Base-by-base conservation (phyloP, 2,113 vertebrate genomes). In the Eublepharis macularius region DNA sequence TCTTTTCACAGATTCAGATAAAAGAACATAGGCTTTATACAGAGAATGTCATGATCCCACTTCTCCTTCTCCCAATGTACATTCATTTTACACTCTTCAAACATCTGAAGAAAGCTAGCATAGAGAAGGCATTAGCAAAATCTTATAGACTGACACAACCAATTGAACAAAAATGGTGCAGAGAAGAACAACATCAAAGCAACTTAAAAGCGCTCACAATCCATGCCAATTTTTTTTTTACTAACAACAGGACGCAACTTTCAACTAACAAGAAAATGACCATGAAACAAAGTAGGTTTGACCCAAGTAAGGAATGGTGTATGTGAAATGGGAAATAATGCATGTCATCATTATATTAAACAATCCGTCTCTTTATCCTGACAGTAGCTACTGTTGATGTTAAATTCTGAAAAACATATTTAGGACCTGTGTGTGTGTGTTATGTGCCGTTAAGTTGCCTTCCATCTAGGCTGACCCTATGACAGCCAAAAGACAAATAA, bases 321-420 rank as follows among this genome's bases (percentile, higher is more conserved):
- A 29, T 82, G 73, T 4, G 3, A 32, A 78, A 77, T 47, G 36
- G 76, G 75, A 49, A 21, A 26, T 65, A 45, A 57, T 34, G 29
- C 17, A 4, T 81, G 66, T 4, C 8, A 68, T 60, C 78, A 78
- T 57, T 70, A 43, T 70, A 85, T 32, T 12, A 34, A 68, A 17
- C 9, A 21, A 36, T 43, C 41, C 34, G 19, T 57, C 12, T 51
- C 13, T 84, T 77, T 54, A 70, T n/a, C 19, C 47, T 85, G 36
- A 70, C 43, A 34, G 39, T 69, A 57, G 63, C 11, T 45, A 47
- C 34, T 4, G 26, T 10, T 47, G 13, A 34, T 36, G 47, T 78
- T 70, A 54, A 69, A 85, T 29, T 16, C 21, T 57, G 51, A 36
- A 36, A 26, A 76, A 86, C 17, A 90, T 92, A 89, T 60, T 49